Evolutionary conservation across 2,888 invertebrate genomes (phyloP).

Genomic region (Aporophyla nigra): DNA sequence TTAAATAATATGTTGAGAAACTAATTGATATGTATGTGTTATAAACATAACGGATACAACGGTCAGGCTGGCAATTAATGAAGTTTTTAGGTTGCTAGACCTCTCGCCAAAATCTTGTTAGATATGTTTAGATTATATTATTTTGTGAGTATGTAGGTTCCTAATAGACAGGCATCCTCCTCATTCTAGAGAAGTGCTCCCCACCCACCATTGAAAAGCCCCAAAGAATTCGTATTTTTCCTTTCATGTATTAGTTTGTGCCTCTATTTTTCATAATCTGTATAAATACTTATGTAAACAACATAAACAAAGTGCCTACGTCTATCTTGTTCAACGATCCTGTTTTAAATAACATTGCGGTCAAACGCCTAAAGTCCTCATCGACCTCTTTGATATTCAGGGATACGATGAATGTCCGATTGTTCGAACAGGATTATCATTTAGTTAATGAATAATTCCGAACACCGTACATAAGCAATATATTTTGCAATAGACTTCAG

Average conservation of each 20-base stretch:
- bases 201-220: too few relatives aligned
- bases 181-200: background rate
- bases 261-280: background rate
- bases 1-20: slow-evolving; percentile 34
- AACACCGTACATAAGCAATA: slow-evolving; percentile 3
- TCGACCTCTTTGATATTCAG: slow-evolving; percentile 44
- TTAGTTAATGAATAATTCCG: slow-evolving; percentile 36
- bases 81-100: slow-evolving; percentile 15
- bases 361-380: slow-evolving; percentile 28
- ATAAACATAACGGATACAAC: slow-evolving; percentile 16
- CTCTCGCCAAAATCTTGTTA: slow-evolving; percentile 7
- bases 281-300: background rate
- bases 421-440: slow-evolving; percentile 10
- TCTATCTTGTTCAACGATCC: background rate
- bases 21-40: slow-evolving; percentile 31
- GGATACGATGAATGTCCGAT: slow-evolving; percentile 19
- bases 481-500: slow-evolving; percentile 10
- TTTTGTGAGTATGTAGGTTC: background rate
- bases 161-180: background rate
- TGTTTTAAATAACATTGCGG: slow-evolving; percentile 23
- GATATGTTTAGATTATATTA: background rate
- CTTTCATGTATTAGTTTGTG: background rate
- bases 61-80: slow-evolving; percentile 1
- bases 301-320: background rate
- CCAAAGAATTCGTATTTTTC: background rate